These are phyloP conservation scores for Lophius piscatorius DNA, from an alignment of 2,113 vertebrate species.

Conservation along the genomic window DNA sequence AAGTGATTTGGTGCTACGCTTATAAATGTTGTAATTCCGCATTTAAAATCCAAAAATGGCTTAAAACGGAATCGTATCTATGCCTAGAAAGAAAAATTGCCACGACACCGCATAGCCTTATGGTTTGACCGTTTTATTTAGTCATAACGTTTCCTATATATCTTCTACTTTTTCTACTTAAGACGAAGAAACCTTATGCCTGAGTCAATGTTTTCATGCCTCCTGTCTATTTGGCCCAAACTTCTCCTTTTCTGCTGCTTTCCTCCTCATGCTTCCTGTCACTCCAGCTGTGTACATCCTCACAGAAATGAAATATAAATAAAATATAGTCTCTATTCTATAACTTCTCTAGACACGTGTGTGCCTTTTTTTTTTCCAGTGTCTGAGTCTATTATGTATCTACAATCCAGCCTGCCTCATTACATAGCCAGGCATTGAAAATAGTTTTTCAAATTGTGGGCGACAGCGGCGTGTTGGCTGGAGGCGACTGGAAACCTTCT, in stretches of 20 bases:
- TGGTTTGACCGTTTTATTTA: conserved; percentile 17
- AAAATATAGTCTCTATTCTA: conserved; percentile 34
- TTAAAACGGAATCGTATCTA: no score
- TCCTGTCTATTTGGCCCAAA: conserved; percentile 11
- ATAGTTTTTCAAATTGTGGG: conserved; percentile 36
- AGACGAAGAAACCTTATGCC: background rate
- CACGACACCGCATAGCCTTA: conserved; percentile 14
- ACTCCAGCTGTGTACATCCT: background rate
- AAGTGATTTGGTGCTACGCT: no score
- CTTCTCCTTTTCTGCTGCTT: background rate
- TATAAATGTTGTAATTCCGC: no score
- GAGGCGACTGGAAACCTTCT: conserved; percentile 27
- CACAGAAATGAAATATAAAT: conserved; percentile 34
- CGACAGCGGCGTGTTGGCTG: conserved; percentile 42
- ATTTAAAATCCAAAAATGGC: no score
- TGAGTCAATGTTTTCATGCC: background rate
- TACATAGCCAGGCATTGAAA: conserved; percentile 31
- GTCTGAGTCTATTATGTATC: conserved; percentile 18
- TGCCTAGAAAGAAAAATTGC: background rate
- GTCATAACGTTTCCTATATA: conserved; percentile 12
- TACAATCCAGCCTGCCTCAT: conserved; percentile 21
- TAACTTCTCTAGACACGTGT: background rate
- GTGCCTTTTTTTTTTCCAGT: conserved; percentile 15
- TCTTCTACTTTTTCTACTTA: no score
- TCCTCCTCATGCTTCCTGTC: conserved; percentile 13